These are phyloP conservation scores for Plusia festucae DNA, from an alignment of 2,888 invertebrate genomes.

Conservation along the genomic window DNA sequence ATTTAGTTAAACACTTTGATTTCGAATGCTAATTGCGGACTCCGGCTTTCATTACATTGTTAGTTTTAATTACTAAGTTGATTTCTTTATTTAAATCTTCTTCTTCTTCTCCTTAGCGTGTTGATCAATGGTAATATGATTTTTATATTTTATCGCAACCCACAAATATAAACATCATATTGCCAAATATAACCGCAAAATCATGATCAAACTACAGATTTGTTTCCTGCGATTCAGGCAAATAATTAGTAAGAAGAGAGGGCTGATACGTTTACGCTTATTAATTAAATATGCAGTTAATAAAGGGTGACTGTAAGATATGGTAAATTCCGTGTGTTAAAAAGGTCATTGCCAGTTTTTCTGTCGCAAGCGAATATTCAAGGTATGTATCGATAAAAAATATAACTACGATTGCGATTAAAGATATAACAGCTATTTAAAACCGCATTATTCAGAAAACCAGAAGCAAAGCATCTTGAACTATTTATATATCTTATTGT, in stretches of 20 bases:
- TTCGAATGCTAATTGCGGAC: slow-evolving; percentile 57
- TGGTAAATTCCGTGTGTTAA: slow-evolving; percentile 40
- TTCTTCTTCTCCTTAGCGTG: no score
- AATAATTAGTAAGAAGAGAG: slow-evolving; percentile 31
- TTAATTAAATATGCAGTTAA: slow-evolving; percentile 13
- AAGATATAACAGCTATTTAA: slow-evolving; percentile 4
- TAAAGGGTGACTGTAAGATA: slow-evolving; percentile 8
- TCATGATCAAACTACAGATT: slow-evolving; percentile 13
- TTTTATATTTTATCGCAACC: no score
- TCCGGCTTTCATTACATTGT: slow-evolving; percentile 68
- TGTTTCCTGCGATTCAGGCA: slow-evolving; percentile 18
- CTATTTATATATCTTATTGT: slow-evolving; percentile 19
- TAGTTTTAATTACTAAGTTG: slow-evolving; percentile 65
- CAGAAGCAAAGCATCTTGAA: slow-evolving; percentile 20
- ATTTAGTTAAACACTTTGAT: slow-evolving; percentile 62
- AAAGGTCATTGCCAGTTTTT: slow-evolving; percentile 57
- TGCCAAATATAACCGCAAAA: slow-evolving; percentile 13
- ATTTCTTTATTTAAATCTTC: slow-evolving; percentile 49
- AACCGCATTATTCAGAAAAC: slow-evolving; percentile 3
- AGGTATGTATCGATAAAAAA: slow-evolving; percentile 17
- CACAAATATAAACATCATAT: no score
- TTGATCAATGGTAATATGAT: no score
- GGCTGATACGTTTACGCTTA: slow-evolving; percentile 21
- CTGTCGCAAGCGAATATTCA: slow-evolving; percentile 5
- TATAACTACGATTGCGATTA: slow-evolving; percentile 10